Evolutionary conservation across 2,888 invertebrate genomes (phyloP).

Genomic region (Platycheirus albimanus): DNA sequence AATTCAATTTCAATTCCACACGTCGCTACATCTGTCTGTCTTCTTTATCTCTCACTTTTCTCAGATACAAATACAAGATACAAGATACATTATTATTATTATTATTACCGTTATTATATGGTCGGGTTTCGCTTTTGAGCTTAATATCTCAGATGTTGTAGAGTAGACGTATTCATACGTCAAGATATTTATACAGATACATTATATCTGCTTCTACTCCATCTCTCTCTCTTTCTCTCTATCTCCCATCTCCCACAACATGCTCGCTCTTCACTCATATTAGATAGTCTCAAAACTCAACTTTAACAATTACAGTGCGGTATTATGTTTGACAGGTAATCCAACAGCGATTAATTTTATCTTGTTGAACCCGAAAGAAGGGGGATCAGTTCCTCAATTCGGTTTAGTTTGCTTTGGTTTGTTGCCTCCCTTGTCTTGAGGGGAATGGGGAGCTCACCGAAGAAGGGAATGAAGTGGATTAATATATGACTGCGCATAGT

Average conservation of each 20-base stretch:
- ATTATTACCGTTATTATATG: slow-evolving; percentile 70
- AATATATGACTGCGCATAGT: slow-evolving; percentile 68
- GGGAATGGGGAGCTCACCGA: background rate
- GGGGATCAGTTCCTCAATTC: slow-evolving; percentile 40
- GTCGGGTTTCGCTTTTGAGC: slow-evolving; percentile 53
- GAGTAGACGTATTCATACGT: slow-evolving; percentile 28
- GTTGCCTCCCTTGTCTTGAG: background rate
- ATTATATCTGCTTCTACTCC: too few species aligned
- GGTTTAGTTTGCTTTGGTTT: slow-evolving; percentile 16
- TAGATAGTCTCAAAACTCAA: too few species aligned
- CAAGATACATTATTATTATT: slow-evolving; percentile 33
- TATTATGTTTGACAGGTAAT: slow-evolving; percentile 74
- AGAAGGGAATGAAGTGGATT: slow-evolving; percentile 16
- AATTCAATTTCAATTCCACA: slow-evolving; percentile 63
- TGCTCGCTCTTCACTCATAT: slow-evolving; percentile 34
- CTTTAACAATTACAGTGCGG: slow-evolving; percentile 71
- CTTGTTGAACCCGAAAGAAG: slow-evolving; percentile 57
- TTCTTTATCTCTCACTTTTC: slow-evolving; percentile 11
- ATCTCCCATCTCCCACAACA: too few species aligned
- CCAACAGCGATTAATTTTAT: slow-evolving; percentile 74
- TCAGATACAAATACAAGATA: slow-evolving; percentile 28
- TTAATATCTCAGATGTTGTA: slow-evolving; percentile 18
- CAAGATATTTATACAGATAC: slow-evolving; percentile 18
- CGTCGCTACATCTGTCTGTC: slow-evolving; percentile 2
- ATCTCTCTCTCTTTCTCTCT: too few species aligned